Evolutionary conservation across 1,140 invertebrate genomes (phyloP).

Genomic region (Drosophila murphyi): DNA sequence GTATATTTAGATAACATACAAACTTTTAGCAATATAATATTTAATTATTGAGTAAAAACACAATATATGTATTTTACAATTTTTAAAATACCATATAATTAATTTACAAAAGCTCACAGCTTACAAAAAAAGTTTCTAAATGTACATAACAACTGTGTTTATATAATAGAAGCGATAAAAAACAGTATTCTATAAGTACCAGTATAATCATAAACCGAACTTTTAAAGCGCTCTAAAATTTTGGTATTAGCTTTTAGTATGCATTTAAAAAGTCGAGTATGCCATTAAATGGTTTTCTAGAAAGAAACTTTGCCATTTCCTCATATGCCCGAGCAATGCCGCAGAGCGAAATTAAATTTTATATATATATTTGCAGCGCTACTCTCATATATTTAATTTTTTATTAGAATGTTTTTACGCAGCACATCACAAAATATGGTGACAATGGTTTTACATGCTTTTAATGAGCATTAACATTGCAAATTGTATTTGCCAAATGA

Average conservation of each 20-base stretch:
- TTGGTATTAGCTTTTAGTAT: neutral
- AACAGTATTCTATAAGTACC: neutral
- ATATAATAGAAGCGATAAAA: too few species aligned
- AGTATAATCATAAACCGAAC: neutral
- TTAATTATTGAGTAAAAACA: too few species aligned
- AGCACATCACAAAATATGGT: constrained; percentile 54
- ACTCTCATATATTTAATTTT: constrained; percentile 23
- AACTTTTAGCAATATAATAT: neutral
- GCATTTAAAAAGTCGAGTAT: neutral
- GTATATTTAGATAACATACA: neutral
- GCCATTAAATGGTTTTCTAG: neutral
- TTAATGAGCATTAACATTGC: constrained; percentile 61
- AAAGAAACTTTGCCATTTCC: constrained; percentile 7
- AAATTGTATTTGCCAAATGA: constrained; percentile 44
- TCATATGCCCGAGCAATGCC: constrained; percentile 15
- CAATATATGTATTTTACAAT: too few species aligned
- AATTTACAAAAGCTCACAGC: neutral
- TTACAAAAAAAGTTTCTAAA: too few species aligned
- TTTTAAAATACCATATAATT: neutral
- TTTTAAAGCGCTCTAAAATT: neutral
- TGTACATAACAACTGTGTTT: too few species aligned
- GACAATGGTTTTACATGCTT: constrained; percentile 58
- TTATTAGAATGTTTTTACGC: constrained; percentile 43
- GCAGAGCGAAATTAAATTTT: constrained; percentile 22
- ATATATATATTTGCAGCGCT: constrained; percentile 18